phyloP scores from a whole-genome alignment of 2,113 vertebrate genomes.

The Nesospiza acunhae region DNA sequence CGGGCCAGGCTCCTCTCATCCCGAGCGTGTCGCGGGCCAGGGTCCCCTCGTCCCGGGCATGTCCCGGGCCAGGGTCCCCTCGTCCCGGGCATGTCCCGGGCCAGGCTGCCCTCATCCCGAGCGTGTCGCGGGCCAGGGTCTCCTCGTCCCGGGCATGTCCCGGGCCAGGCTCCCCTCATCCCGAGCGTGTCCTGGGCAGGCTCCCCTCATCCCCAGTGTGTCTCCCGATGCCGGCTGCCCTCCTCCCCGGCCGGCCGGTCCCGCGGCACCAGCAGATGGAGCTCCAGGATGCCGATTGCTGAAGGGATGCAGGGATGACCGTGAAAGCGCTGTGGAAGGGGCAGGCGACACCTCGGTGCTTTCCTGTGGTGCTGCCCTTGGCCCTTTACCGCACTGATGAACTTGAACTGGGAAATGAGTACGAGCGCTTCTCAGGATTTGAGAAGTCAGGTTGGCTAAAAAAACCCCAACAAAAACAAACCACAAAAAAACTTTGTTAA shows the following conservation, averaged over 20 bases:
- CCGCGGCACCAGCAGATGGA: constrained; percentile 22
- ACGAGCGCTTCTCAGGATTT: neutral
- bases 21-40: no score
- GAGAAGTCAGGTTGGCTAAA: neutral
- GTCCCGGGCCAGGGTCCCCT: neutral
- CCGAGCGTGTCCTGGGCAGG: no score
- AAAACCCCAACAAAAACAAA: neutral
- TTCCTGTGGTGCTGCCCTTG: rapidly evolving
- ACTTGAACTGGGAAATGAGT: neutral
- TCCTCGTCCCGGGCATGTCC: no score
- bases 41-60: no score
- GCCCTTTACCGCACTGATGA: neutral
- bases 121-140: no score
- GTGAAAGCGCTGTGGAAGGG: rapidly evolving
- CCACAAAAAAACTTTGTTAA: no score
- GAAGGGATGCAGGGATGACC: rapidly evolving
- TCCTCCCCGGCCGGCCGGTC: neutral
- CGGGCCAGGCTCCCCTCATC: no score
- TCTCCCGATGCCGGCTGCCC: neutral
- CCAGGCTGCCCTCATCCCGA: no score
- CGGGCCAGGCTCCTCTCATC: no score
- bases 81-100: no score
- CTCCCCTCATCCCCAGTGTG: no score
- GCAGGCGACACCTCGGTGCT: rapidly evolving
- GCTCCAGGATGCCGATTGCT: neutral